Evolutionary conservation across 2,113 vertebrate genomes (phyloP), one percentile per base, ranked within the genome.

Genomic region (Xerus inauris): DNA sequence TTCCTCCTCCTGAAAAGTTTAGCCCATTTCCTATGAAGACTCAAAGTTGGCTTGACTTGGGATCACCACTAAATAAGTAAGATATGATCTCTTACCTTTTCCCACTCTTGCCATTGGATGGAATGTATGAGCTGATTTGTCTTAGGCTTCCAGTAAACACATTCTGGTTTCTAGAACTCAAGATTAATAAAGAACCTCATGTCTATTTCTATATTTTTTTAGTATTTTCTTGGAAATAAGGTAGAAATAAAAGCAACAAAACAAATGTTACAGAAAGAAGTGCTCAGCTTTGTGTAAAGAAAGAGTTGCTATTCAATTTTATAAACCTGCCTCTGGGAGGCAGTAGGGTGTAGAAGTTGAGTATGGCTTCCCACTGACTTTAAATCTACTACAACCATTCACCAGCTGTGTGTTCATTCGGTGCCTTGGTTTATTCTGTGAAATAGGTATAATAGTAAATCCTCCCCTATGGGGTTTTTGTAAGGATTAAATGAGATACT

Each of bases 281-380:
- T 11, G 10, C 51, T 75, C 13, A 54, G 26, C 57, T 71, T 24
- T 93, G 38, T 75, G 13, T 49, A 54, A 57, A 42, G 57, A 20
- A n/a, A 49, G 45, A 6, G 42, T 35, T 40, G 73, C 40, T n/a
- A 22, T 12, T 51, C 65, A 94, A 62, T 89, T 86, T 90, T 79
- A 65, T 22, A 51, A 65, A 51, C 35, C 81, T 49, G 73, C 96
- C 97, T 98, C 95, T 95, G 93, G 97, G 97, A 82, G 97, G 97
- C 97, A 93, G 96, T 95, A 95, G 51, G 82, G 77, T 76, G 95
- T 72, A 96, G 95, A 96, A 86, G 64, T 85, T 94, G 77, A 24
- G 9, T 65, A 9, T 17, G 82, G 54, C 62, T 91, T 89, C 73
- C 69, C 38, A 3, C 28, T 32, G 67, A 88, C 59, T 93, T 90